phyloP scores from a whole-genome alignment of 1,140 invertebrate species.

The Drosophila prosaltans region DNA sequence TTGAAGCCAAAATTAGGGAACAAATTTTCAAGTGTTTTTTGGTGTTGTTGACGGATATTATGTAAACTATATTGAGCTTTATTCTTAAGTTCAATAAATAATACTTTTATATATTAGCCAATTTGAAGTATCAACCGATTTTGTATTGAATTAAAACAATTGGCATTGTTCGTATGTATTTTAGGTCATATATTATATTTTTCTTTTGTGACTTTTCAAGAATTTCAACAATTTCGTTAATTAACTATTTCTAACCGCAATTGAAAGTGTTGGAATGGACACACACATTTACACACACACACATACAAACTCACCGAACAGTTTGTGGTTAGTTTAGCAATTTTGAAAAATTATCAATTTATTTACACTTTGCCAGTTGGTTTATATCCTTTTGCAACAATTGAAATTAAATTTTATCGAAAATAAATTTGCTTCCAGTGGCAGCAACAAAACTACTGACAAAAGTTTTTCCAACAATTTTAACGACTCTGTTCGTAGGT shows the following conservation, averaged over 20 bases:
- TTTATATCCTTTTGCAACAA: slow-evolving; percentile 18
- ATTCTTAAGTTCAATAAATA: too few species aligned
- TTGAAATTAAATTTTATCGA: slow-evolving; percentile 49
- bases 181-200: neutral
- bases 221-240: neutral
- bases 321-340: slow-evolving; percentile 48
- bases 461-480: slow-evolving; percentile 45
- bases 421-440: slow-evolving; percentile 49
- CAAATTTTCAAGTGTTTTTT: too few species aligned
- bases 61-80: too few species aligned
- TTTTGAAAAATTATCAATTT: slow-evolving; percentile 7
- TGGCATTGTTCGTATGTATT: too few species aligned
- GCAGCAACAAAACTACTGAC: slow-evolving; percentile 24
- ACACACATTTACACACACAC: slow-evolving; percentile 9
- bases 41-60: too few species aligned
- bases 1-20: too few species aligned
- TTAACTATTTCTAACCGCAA: slow-evolving; percentile 43
- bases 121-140: too few species aligned
- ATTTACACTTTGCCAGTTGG: neutral
- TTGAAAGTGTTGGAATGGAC: slow-evolving; percentile 53
- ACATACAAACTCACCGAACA: too few species aligned
- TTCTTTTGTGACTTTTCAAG: neutral
- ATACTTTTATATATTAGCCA: too few species aligned
- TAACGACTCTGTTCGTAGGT: slow-evolving; percentile 44
- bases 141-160: too few species aligned